Conservation (phyloP, 2,888 invertebrate genomes). For the Kryphioiulus occultus region DNA sequence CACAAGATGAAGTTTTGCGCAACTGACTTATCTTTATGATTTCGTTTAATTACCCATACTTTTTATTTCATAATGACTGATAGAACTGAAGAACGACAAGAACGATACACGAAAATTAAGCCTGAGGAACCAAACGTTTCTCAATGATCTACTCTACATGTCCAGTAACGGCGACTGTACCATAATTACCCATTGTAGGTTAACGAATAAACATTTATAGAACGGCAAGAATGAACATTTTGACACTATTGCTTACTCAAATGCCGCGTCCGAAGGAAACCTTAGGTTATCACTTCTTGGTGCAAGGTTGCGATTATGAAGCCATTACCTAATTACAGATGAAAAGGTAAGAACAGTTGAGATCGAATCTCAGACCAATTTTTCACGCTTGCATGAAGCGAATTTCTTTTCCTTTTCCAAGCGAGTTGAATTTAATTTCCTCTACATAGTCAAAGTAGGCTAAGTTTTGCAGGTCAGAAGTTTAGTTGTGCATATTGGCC, state of each 20-base stretch:
- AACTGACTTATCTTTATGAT: too few relatives aligned
- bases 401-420: constrained; percentile 17
- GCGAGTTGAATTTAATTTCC: not conserved
- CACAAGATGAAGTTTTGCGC: too few relatives aligned
- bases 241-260: not conserved
- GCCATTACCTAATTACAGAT: not conserved
- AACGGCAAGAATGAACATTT: not conserved
- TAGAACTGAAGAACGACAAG: too few relatives aligned
- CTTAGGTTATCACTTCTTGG: not conserved
- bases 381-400: constrained; percentile 14
- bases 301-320: constrained; percentile 9
- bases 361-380: constrained; percentile 6
- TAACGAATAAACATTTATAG: not conserved
- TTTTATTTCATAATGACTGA: too few relatives aligned
- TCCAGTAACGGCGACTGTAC: too few relatives aligned
- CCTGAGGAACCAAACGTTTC: too few relatives aligned
- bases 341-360: constrained; percentile 6
- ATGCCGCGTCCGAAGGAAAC: not conserved
- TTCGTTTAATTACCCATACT: too few relatives aligned
- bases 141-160: too few relatives aligned
- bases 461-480: constrained; percentile 30
- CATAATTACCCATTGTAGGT: not conserved
- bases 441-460: not conserved
- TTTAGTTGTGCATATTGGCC: constrained; percentile 35
- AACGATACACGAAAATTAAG: too few relatives aligned